Evolutionary conservation across 2,797 vertebrate species (phyloP).

Genomic region (Hephaestus fuliginosus): DNA sequence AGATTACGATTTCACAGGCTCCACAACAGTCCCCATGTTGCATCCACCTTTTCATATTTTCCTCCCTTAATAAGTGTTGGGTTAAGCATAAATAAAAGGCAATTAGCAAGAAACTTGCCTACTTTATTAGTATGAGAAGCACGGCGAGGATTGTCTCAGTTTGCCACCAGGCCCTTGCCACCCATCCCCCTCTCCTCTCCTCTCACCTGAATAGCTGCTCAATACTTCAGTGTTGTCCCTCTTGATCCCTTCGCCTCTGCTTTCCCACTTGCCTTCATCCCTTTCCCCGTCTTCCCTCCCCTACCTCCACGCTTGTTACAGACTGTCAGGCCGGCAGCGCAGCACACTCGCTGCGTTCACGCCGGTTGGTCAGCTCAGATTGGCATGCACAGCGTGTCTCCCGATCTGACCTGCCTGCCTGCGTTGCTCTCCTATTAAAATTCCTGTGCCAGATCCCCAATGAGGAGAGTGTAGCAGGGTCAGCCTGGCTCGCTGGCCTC

Average conservation of each 20-base stretch:
- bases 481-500: constrained; percentile 77
- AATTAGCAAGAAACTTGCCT: constrained; percentile 33
- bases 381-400: constrained; percentile 81
- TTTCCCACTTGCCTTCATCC: constrained; percentile 63
- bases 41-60: constrained; percentile 32
- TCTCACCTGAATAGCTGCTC: constrained; percentile 69
- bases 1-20: constrained; percentile 41
- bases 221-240: constrained; percentile 58
- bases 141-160: constrained; percentile 33
- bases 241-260: constrained; percentile 67
- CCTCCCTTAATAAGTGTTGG: constrained; percentile 11
- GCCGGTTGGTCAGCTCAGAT: constrained; percentile 77
- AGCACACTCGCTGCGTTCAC: constrained; percentile 68
- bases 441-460: constrained; percentile 83
- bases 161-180: constrained; percentile 57
- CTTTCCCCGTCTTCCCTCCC: constrained; percentile 45
- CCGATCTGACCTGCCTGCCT: constrained; percentile 77
- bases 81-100: constrained; percentile 47
- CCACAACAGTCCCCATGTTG: constrained; percentile 26
- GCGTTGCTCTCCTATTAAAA: constrained; percentile 82
- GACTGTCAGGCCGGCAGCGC: constrained; percentile 65
- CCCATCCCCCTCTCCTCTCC: constrained; percentile 37
- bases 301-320: constrained; percentile 63
- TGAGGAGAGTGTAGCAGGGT: constrained; percentile 79
- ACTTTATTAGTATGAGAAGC: constrained; percentile 62